These are phyloP conservation scores for Nyctalus aviator DNA, from an alignment of 2,797 vertebrate species.

Conservation along the genomic window DNA sequence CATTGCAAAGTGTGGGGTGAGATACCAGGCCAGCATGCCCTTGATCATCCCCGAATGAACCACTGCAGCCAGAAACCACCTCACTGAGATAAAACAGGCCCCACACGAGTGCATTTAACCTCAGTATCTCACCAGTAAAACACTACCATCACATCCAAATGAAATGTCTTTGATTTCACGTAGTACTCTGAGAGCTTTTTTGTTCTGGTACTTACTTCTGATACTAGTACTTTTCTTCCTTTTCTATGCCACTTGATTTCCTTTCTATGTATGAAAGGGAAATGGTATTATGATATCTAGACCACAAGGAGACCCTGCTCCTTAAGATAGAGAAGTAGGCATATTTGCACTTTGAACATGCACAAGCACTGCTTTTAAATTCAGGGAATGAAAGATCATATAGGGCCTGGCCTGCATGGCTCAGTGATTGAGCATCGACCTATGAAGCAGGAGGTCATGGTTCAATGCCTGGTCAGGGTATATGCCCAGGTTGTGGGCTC, in stretches of 20 bases:
- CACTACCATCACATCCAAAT: background rate
- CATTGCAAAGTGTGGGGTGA: conserved; percentile 48
- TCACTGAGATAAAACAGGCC: background rate
- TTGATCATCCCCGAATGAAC: conserved; percentile 26
- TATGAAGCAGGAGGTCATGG: no score
- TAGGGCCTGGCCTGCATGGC: background rate
- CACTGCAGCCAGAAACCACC: conserved; percentile 37
- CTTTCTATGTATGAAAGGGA: background rate
- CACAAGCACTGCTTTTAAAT: background rate
- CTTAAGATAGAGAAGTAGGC: background rate
- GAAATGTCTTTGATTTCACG: background rate
- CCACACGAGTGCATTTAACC: background rate
- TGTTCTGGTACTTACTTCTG: background rate
- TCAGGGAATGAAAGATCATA: background rate
- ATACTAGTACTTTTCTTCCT: background rate
- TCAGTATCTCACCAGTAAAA: background rate
- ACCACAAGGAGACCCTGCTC: background rate
- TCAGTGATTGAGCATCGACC: no score
- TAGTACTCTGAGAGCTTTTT: background rate
- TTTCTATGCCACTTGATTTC: conserved; percentile 48
- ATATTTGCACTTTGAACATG: background rate
- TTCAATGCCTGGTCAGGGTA: no score
- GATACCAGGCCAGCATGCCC: conserved; percentile 63
- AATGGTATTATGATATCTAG: background rate
- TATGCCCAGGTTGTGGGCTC: no score